Evolutionary conservation across 2,797 vertebrate species (phyloP).

Genomic region (Pteropus rufus): DNA sequence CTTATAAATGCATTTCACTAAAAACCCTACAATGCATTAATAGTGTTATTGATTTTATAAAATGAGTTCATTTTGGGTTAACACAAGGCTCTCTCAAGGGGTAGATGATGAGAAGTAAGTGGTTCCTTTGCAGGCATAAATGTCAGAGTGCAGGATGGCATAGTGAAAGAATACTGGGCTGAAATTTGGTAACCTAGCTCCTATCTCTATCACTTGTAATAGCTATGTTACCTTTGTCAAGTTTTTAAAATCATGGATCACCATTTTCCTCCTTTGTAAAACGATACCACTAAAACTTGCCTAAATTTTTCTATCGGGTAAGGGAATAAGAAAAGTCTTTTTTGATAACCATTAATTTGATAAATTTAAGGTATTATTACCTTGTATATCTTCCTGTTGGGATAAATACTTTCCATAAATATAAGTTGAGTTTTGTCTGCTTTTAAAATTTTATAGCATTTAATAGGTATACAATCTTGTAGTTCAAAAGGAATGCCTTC

Average conservation of each 20-base stretch:
- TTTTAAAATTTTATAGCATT: slow-evolving; percentile 59
- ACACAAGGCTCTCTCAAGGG: slow-evolving; percentile 16
- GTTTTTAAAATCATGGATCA: background rate
- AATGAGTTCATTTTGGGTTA: slow-evolving; percentile 61
- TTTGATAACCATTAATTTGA: background rate
- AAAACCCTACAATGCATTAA: slow-evolving; percentile 41
- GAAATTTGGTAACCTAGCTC: background rate
- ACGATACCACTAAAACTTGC: background rate
- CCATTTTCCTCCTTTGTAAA: slow-evolving; percentile 2
- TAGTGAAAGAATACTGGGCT: background rate
- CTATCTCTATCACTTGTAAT: background rate
- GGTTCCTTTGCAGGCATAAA: background rate
- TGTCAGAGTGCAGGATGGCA: background rate
- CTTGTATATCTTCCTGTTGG: background rate
- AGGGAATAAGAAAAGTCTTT: background rate
- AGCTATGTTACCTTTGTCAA: background rate
- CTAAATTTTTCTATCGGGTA: background rate
- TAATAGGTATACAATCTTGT: slow-evolving; percentile 52
- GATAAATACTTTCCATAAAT: slow-evolving; percentile 38
- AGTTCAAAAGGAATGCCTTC: slow-evolving; percentile 13
- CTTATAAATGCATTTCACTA: slow-evolving; percentile 48
- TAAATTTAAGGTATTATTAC: slow-evolving; percentile 19
- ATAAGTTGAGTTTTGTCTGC: background rate
- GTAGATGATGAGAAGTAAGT: background rate
- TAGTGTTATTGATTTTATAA: slow-evolving; percentile 53